These are phyloP conservation scores for Trididemnum clinides DNA, from an alignment of 23 tunicate genomes.

Conservation along the genomic window DNA sequence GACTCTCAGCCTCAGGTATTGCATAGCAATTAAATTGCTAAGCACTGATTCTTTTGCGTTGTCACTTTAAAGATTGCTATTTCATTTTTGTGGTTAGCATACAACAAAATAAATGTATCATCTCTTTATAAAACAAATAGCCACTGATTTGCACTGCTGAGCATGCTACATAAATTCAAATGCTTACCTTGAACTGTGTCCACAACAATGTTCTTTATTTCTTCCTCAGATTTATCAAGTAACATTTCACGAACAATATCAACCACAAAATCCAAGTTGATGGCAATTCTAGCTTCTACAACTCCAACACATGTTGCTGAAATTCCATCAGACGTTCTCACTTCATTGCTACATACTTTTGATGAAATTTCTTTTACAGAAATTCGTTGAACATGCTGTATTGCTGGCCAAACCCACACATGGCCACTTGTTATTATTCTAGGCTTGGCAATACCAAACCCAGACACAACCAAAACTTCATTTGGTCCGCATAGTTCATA, in stretches of 20 bases:
- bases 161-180: too few species aligned
- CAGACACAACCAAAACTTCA: slow-evolving; percentile 97
- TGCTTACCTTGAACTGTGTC: slow-evolving; percentile 91
- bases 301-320: slow-evolving; percentile 94
- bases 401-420: slow-evolving; percentile 89
- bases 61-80: too few species aligned
- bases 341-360: slow-evolving; percentile 65
- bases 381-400: slow-evolving; percentile 82
- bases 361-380: slow-evolving; percentile 92
- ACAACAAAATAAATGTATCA: too few species aligned
- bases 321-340: slow-evolving; percentile 74
- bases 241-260: slow-evolving; percentile 94
- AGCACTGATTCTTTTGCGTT: too few species aligned
- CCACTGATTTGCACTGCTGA: too few species aligned
- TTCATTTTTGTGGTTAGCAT: too few species aligned
- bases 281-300: slow-evolving; percentile 89
- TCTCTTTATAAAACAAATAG: too few species aligned
- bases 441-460: slow-evolving; percentile 67
- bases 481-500: slow-evolving; percentile 98
- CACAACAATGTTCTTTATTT: slow-evolving; percentile 78
- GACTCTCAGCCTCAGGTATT: too few species aligned
- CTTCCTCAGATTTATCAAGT: slow-evolving; percentile 74
- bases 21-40: too few species aligned
- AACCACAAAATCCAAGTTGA: slow-evolving; percentile 73
- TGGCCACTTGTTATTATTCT: slow-evolving; percentile 86